Evolutionary conservation across 2,113 vertebrate genomes (phyloP).

Genomic region (Paradoxurus hermaphroditus): DNA sequence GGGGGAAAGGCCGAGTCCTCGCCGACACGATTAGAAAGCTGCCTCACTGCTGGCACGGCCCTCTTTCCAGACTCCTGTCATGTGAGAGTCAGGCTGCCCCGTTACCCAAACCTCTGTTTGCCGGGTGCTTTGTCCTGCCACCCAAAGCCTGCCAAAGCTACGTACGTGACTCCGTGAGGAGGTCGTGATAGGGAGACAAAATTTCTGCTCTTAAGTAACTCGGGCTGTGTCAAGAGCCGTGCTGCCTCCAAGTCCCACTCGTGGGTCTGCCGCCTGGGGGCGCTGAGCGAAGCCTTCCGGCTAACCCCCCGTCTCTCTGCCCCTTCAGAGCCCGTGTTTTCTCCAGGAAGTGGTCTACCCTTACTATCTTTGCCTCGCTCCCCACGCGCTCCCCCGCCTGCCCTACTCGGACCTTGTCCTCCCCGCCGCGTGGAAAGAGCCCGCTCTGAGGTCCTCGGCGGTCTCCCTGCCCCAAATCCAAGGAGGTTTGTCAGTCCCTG

Average conservation of each 20-base stretch:
- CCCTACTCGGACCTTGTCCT: neutral
- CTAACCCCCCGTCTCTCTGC: neutral
- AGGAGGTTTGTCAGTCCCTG: neutral
- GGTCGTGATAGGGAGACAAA: neutral
- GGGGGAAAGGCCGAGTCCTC: neutral
- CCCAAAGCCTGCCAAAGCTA: neutral
- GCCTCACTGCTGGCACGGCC: neutral
- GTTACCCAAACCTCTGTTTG: neutral
- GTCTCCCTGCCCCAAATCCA: neutral
- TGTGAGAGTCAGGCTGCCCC: neutral
- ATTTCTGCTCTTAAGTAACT: neutral
- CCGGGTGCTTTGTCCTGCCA: neutral
- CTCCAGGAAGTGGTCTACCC: neutral
- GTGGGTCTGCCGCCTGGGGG: neutral
- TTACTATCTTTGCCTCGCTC: rapidly evolving
- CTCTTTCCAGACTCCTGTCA: neutral
- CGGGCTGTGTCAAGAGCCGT: neutral
- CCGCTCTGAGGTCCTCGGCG: neutral
- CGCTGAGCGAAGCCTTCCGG: neutral
- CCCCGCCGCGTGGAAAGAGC: rapidly evolving
- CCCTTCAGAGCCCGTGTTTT: neutral
- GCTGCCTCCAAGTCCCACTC: neutral
- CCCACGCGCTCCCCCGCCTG: rapidly evolving
- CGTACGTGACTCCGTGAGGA: rapidly evolving
- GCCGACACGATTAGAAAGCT: neutral